These are phyloP conservation scores for Ariolimax columbianus DNA, from an alignment of 2,888 invertebrate species.

Conservation along the genomic window DNA sequence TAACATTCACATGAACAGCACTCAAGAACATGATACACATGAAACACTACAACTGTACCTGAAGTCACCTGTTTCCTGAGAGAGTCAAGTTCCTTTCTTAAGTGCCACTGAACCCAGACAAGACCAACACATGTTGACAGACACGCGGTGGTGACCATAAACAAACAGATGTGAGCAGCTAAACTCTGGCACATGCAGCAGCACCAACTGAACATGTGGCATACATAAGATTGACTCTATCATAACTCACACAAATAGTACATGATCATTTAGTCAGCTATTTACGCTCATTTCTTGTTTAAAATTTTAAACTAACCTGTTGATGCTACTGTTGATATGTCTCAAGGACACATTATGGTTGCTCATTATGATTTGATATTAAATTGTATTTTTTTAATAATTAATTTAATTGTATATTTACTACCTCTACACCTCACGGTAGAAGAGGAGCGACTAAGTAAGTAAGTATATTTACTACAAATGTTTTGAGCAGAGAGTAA, in stretches of 20 bases:
- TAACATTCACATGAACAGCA: neutral
- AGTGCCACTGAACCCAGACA: conserved; percentile 50
- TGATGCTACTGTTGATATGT: neutral
- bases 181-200: conserved; percentile 44
- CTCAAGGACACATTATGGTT: neutral
- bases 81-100: conserved; percentile 38
- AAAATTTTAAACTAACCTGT: neutral
- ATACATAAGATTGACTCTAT: neutral
- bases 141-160: conserved; percentile 44
- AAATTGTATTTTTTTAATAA: neutral
- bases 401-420: neutral
- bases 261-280: neutral
- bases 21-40: neutral
- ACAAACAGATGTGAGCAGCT: conserved; percentile 29
- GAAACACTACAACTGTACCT: conserved; percentile 33
- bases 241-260: neutral
- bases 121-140: conserved; percentile 45
- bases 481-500: too few relatives aligned
- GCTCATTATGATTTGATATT: neutral
- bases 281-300: too few relatives aligned
- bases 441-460: too few relatives aligned
- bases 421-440: too few relatives aligned
- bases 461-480: too few relatives aligned
- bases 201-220: neutral
- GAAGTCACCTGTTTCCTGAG: conserved; percentile 27